These are phyloP conservation scores for Grammomys dolichurus DNA, from an alignment of 2,113 vertebrate genomes.

Conservation along the genomic window DNA sequence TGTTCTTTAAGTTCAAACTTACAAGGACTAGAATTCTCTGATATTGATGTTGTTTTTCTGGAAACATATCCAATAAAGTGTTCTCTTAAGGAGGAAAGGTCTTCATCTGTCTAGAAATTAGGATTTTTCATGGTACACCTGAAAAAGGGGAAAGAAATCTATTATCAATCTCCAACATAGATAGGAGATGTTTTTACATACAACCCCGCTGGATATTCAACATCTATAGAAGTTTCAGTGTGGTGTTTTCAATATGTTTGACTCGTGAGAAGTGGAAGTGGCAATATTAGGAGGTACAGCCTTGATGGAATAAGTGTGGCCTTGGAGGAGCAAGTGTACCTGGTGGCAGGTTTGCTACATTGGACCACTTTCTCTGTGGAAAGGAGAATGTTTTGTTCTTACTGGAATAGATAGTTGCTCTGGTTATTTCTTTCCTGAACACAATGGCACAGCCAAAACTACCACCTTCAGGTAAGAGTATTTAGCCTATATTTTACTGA, in stretches of 20 bases:
- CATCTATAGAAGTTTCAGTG: not conserved
- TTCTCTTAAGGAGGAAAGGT: not conserved
- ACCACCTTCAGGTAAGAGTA: not conserved
- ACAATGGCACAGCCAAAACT: too few relatives aligned
- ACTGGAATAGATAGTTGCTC: too few relatives aligned
- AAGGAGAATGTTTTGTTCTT: too few relatives aligned
- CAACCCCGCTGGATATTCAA: not conserved
- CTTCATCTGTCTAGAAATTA: not conserved
- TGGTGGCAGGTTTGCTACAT: too few relatives aligned
- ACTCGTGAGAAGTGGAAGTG: too few relatives aligned
- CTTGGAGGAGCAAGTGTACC: too few relatives aligned
- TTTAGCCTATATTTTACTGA: not conserved
- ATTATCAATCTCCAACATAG: not conserved
- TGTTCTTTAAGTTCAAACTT: not conserved
- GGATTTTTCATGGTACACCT: not conserved
- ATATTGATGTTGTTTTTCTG: not conserved
- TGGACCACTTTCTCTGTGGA: too few relatives aligned
- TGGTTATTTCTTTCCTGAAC: too few relatives aligned
- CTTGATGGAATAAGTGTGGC: too few relatives aligned
- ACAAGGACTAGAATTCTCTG: slow-evolving; percentile 3
- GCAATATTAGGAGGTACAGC: too few relatives aligned
- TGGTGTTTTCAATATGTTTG: too few relatives aligned
- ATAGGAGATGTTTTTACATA: not conserved
- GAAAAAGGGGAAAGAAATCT: slow-evolving; percentile 34
- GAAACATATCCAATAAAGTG: not conserved